Conservation (phyloP, 2,888 invertebrate species). For the Chrysodeixis includens region DNA sequence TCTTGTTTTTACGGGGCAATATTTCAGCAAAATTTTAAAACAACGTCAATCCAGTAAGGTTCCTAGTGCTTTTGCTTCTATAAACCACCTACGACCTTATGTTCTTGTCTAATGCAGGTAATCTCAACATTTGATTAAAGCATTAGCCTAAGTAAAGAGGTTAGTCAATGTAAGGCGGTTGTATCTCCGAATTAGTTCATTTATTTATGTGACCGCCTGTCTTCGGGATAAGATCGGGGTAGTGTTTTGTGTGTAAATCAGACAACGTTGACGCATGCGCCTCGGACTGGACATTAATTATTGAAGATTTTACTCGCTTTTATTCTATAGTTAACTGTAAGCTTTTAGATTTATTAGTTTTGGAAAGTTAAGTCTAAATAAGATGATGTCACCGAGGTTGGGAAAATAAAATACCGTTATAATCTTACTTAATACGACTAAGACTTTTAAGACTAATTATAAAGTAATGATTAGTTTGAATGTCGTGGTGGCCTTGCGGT, state of each 20-base stretch:
- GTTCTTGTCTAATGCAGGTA: not conserved
- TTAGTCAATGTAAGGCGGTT: slow-evolving; percentile 29
- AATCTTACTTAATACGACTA: too few relatives aligned
- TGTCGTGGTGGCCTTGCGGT: too few relatives aligned
- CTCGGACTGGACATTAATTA: slow-evolving; percentile 41
- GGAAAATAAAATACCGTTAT: not conserved
- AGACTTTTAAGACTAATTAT: too few relatives aligned
- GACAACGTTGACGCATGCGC: slow-evolving; percentile 66
- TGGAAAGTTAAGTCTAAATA: not conserved
- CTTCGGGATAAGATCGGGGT: slow-evolving; percentile 72
- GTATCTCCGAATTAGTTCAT: slow-evolving; percentile 70
- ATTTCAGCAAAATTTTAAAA: too few relatives aligned
- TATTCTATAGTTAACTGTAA: slow-evolving; percentile 13
- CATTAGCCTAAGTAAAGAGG: not conserved
- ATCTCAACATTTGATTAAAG: slow-evolving; percentile 1
- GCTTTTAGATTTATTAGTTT: not conserved
- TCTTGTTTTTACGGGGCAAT: too few relatives aligned
- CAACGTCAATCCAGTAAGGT: too few relatives aligned
- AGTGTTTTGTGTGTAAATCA: slow-evolving; percentile 69
- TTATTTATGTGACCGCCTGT: slow-evolving; percentile 76
- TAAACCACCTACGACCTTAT: not conserved
- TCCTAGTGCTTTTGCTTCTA: too few relatives aligned
- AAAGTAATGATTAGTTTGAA: too few relatives aligned
- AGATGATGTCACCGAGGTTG: not conserved
- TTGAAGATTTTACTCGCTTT: slow-evolving; percentile 40